Evolutionary conservation across 2,797 vertebrate species (phyloP).

Genomic region (Acipenser oxyrinchus): DNA sequence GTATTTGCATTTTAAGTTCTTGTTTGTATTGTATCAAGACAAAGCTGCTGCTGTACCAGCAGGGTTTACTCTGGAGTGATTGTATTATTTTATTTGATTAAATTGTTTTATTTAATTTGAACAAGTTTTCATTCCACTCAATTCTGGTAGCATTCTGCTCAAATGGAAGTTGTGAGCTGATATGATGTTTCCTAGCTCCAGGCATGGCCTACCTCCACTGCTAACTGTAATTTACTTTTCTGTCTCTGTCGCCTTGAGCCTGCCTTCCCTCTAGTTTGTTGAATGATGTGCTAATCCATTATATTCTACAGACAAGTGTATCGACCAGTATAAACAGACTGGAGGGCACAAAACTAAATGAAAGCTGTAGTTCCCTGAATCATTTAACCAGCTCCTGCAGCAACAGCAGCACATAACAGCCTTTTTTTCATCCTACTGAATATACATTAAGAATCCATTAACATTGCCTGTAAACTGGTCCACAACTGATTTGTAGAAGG

Average conservation of each 20-base stretch:
- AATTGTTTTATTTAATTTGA: constrained; percentile 54
- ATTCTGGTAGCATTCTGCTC: constrained; percentile 40
- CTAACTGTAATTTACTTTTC: constrained; percentile 85
- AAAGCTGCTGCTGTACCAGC: constrained; percentile 13
- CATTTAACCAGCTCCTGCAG: constrained; percentile 74
- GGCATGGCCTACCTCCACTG: constrained; percentile 62
- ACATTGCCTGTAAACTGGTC: constrained; percentile 20
- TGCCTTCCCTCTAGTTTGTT: constrained; percentile 76
- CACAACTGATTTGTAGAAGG: constrained; percentile 5
- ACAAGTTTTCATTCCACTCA: constrained; percentile 47
- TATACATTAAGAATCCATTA: constrained; percentile 48
- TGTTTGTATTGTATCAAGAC: constrained; percentile 12
- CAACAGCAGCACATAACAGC: constrained; percentile 60
- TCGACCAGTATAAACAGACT: constrained; percentile 92
- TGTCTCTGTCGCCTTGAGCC: constrained; percentile 75
- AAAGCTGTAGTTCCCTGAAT: constrained; percentile 79
- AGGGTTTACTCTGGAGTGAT: constrained; percentile 17
- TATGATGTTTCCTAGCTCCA: constrained; percentile 72
- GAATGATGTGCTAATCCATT: constrained; percentile 94
- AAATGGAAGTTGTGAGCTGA: constrained; percentile 61
- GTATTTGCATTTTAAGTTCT: constrained; percentile 18
- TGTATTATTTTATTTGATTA: constrained; percentile 32
- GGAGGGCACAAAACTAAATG: constrained; percentile 85
- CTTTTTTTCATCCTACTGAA: constrained; percentile 40
- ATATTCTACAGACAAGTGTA: constrained; percentile 92